A percentile compares a stretch with the other conserved stretches of the same genome.
These are phyloP conservation scores for Trichogramma pretiosum DNA, from an alignment of 1,140 invertebrate genomes.

Conservation along the genomic window DNA sequence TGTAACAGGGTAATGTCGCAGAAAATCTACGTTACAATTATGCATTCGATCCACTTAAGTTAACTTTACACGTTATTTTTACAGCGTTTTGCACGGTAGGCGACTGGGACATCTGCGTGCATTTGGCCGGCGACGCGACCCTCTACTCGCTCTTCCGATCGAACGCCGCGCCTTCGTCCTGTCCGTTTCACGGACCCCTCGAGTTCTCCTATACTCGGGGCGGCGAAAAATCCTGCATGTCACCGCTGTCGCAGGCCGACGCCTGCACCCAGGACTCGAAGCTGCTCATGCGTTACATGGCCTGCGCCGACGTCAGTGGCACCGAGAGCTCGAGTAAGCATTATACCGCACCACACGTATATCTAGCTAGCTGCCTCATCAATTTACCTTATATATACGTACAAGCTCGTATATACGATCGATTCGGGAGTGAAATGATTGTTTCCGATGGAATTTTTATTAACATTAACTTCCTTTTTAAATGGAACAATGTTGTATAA, in stretches of 20 bases:
- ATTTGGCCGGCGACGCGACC: conserved; percentile 48
- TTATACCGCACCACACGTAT: no score
- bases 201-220: conserved; percentile 61
- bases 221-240: conserved; percentile 61
- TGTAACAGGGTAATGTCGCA: conserved; percentile 13
- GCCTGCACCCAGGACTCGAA: conserved; percentile 74
- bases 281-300: conserved; percentile 71
- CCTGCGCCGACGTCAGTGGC: conserved; percentile 70
- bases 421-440: no score
- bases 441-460: no score
- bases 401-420: no score
- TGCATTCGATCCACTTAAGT: conserved; percentile 3
- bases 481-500: no score
- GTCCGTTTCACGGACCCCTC: conserved; percentile 48
- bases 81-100: conserved; percentile 41
- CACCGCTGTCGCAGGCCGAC: conserved; percentile 68
- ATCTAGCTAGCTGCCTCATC: no score
- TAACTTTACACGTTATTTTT: no score
- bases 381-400: no score
- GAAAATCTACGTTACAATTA: conserved; percentile 1
- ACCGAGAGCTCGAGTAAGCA: conserved; percentile 59
- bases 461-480: no score
- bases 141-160: conserved; percentile 54
- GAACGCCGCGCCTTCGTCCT: conserved; percentile 46
- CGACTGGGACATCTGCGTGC: conserved; percentile 40